phyloP scores from a whole-genome alignment of 2,888 invertebrate genomes.

The Theretra japonica region DNA sequence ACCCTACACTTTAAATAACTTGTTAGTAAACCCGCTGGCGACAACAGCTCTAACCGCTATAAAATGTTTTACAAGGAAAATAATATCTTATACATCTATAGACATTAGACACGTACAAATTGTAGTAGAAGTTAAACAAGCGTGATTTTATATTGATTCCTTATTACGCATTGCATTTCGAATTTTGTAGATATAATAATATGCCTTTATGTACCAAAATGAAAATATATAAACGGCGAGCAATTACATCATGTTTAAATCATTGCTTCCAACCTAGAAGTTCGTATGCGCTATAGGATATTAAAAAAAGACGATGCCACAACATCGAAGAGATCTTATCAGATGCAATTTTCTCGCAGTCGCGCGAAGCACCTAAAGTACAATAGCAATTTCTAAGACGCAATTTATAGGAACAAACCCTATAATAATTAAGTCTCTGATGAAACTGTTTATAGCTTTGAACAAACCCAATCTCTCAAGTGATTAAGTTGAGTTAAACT shows the following conservation, averaged over 20 bases:
- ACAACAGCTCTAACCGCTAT: not conserved
- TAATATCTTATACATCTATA: not conserved
- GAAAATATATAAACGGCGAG: too few relatives aligned
- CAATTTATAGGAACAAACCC: too few relatives aligned
- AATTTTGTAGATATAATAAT: too few relatives aligned
- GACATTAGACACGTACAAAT: too few relatives aligned
- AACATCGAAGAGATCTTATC: not conserved
- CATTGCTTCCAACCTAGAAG: not conserved
- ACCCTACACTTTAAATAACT: slow-evolving; percentile 37
- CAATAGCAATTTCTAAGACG: too few relatives aligned
- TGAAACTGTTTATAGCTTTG: too few relatives aligned
- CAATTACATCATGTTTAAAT: too few relatives aligned
- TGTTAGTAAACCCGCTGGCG: not conserved
- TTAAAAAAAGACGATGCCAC: too few relatives aligned
- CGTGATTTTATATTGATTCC: not conserved
- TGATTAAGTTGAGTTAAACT: not conserved
- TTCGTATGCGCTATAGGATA: not conserved
- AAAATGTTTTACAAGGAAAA: not conserved
- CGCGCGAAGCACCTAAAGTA: too few relatives aligned
- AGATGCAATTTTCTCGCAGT: not conserved
- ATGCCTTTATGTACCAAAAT: too few relatives aligned
- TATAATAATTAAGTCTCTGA: too few relatives aligned
- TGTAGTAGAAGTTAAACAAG: not conserved
- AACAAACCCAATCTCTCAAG: not conserved
- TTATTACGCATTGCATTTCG: too few relatives aligned